A percentile compares a stretch with the other conserved stretches of the same genome.
These are phyloP conservation scores for Epirrita christyi DNA, from an alignment of 2,888 invertebrate genomes.

Conservation along the genomic window DNA sequence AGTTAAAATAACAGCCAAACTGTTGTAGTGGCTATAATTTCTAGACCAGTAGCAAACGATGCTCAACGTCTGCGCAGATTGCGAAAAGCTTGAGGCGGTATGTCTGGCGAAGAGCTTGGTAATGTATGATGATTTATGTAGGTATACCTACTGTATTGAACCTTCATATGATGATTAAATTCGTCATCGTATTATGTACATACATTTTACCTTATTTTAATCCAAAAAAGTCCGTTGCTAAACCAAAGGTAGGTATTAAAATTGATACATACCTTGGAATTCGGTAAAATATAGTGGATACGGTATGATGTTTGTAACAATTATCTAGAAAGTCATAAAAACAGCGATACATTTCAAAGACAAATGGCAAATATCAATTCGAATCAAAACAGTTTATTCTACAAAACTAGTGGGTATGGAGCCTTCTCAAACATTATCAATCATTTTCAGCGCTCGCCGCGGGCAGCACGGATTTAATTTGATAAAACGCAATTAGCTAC, in stretches of 20 bases:
- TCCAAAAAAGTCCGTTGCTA: no score
- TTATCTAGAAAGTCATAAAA: not conserved
- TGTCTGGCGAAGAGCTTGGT: slow-evolving; percentile 9
- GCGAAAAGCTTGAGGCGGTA: slow-evolving; percentile 28
- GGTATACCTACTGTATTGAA: no score
- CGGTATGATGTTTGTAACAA: not conserved
- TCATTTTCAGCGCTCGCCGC: slow-evolving; percentile 59
- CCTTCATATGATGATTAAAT: no score
- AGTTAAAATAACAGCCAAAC: slow-evolving; percentile 2
- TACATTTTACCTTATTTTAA: no score
- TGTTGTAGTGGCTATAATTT: slow-evolving; percentile 22
- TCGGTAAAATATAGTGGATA: not conserved
- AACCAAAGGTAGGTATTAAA: no score
- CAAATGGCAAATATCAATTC: slow-evolving; percentile 73
- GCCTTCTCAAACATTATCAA: slow-evolving; percentile 79
- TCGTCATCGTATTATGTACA: no score
- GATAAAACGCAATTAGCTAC: slow-evolving; percentile 85
- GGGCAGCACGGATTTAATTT: slow-evolving; percentile 78
- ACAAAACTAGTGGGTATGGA: slow-evolving; percentile 76
- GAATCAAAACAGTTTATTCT: slow-evolving; percentile 83
- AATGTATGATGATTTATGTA: not conserved
- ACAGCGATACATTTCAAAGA: slow-evolving; percentile 34
- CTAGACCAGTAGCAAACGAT: slow-evolving; percentile 35
- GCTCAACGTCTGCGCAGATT: slow-evolving; percentile 12
- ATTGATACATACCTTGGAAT: no score